Percentiles rank a stretch among this genome's conserved stretches.
Conservation (phyloP, 2,797 vertebrate genomes). For the Emydoidea blandingii region DNA sequence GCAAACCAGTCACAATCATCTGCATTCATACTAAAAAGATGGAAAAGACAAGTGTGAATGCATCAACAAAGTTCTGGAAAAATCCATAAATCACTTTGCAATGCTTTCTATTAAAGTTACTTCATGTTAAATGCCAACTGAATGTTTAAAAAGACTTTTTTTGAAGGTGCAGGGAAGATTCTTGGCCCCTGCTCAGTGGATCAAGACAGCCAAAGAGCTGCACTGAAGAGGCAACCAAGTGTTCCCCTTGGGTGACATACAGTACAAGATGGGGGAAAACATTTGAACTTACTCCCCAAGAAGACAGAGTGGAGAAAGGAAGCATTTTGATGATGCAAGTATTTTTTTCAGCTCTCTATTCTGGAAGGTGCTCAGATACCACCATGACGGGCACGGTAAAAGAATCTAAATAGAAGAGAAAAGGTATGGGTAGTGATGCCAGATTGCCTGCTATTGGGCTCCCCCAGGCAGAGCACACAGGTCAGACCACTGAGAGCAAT, state of each 20-base stretch:
- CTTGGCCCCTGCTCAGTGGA: not conserved
- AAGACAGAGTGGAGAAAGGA: not conserved
- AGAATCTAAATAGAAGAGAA: constrained; percentile 3
- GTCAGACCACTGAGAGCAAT: constrained; percentile 38
- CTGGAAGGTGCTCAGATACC: constrained; percentile 16
- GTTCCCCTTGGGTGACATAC: not conserved
- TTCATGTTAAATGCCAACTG: not conserved
- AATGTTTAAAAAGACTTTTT: constrained; percentile 31
- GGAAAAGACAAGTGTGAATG: not conserved
- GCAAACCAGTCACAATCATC: not conserved
- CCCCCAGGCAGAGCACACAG: not conserved
- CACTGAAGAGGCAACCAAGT: constrained; percentile 4
- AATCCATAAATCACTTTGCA: not conserved
- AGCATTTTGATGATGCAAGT: constrained; percentile 56
- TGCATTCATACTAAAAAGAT: constrained; percentile 4
- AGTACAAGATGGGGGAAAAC: constrained; percentile 27
- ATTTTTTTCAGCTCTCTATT: constrained; percentile 29
- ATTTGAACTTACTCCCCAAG: not conserved
- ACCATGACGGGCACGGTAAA: not conserved
- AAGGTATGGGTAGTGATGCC: not conserved
- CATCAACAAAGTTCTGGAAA: not conserved
- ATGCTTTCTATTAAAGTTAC: constrained; percentile 22
- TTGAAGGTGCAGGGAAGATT: constrained; percentile 10
- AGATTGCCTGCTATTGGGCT: not conserved
- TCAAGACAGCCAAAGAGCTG: constrained; percentile 2